Percentiles rank a stretch among this genome's conserved stretches.
phyloP scores from a whole-genome alignment of 2,797 vertebrate species.

The Tauraco hartlaubi region DNA sequence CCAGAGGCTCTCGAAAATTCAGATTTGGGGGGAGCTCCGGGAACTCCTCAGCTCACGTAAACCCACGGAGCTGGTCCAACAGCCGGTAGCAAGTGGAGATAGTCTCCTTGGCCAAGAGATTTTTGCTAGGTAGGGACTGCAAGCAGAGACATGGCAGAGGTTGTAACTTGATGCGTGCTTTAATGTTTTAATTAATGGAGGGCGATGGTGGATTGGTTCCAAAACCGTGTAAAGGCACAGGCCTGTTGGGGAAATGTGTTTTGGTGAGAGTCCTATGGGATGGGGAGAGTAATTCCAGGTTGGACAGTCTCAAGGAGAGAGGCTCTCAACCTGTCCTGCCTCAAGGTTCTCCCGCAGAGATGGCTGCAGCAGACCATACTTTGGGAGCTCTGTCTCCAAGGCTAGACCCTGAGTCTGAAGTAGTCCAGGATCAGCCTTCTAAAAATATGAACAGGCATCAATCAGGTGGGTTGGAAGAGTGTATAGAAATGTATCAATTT shows the following conservation, averaged over 20 bases:
- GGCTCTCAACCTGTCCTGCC: background rate
- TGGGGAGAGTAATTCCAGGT: background rate
- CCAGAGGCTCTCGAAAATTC: background rate
- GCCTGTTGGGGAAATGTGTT: background rate
- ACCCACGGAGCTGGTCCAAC: background rate
- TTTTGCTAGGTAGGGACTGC: background rate
- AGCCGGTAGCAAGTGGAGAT: background rate
- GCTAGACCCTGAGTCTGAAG: background rate
- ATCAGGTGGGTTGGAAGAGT: background rate
- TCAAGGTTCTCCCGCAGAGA: background rate
- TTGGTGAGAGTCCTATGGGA: background rate
- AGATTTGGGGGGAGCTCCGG: background rate
- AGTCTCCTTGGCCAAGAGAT: background rate
- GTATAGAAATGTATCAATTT: background rate
- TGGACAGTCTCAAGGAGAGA: background rate
- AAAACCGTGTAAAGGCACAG: background rate
- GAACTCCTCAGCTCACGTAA: background rate
- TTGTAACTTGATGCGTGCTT: background rate
- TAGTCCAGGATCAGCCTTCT: background rate
- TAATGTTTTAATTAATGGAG: background rate
- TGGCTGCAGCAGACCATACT: background rate
- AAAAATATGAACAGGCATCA: background rate
- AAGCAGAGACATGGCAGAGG: background rate
- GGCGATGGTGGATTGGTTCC: background rate
- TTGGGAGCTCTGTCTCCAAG: background rate